Percentiles rank a stretch among this genome's conserved stretches.
Evolutionary conservation across 2,797 vertebrate species (phyloP).

Genomic region (Chloroceryle amazona): DNA sequence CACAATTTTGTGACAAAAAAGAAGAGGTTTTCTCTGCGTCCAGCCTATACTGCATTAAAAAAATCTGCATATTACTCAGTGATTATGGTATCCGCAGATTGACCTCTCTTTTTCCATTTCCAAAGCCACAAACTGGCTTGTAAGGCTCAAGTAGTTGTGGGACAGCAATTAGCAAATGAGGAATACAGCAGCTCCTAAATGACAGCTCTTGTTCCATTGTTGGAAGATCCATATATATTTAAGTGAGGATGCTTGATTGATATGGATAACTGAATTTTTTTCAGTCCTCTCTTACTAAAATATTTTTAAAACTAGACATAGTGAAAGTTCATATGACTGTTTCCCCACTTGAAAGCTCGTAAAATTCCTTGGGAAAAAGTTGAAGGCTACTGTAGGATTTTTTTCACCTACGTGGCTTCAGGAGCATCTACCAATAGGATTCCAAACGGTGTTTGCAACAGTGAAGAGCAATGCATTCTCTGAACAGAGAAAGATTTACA

Average conservation of each 20-base stretch:
- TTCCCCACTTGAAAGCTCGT: background rate
- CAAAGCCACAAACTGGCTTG: background rate
- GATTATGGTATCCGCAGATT: background rate
- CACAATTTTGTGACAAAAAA: background rate
- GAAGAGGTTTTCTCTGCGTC: background rate
- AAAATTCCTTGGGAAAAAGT: background rate
- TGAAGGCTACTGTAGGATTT: background rate
- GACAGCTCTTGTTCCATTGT: background rate
- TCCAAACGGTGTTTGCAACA: background rate
- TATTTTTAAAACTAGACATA: background rate
- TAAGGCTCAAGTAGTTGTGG: background rate
- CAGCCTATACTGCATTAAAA: background rate
- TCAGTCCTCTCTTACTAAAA: background rate
- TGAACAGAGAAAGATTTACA: background rate
- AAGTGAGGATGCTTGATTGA: background rate
- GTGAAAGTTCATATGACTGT: background rate
- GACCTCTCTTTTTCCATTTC: background rate
- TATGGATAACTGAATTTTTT: background rate
- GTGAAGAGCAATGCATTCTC: background rate
- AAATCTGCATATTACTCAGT: background rate
- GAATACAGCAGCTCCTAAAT: background rate
- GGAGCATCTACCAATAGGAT: background rate
- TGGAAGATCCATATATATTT: background rate
- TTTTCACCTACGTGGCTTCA: background rate
- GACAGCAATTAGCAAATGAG: background rate